Evolutionary conservation across 2,797 vertebrate species (phyloP).

Genomic region (Brachyrhaphis roseni): DNA sequence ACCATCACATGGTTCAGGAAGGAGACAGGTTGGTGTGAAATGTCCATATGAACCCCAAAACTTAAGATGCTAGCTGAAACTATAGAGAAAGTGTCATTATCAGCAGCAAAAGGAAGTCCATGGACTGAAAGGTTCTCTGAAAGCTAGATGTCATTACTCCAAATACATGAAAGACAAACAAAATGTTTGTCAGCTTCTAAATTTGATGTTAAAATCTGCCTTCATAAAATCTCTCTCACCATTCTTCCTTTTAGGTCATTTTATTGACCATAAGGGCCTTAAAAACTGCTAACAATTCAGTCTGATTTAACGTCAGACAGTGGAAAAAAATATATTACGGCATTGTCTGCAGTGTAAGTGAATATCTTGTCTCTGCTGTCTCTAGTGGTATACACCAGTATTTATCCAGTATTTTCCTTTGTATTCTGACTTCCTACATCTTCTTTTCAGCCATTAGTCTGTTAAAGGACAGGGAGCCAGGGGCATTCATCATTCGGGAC

Average conservation of each 20-base stretch:
- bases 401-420: not conserved
- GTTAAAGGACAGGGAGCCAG: conserved; percentile 93
- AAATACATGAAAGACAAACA: not conserved
- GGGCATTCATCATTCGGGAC: conserved; percentile 95
- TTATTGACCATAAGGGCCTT: not conserved
- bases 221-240: not conserved
- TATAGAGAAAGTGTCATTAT: not conserved
- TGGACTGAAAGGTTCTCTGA: not conserved
- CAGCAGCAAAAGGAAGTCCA: not conserved
- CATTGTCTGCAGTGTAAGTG: not conserved
- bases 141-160: not conserved
- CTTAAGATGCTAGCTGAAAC: not conserved
- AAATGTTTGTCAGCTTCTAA: not conserved
- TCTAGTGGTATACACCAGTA: not conserved
- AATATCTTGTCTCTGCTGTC: not conserved
- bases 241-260: not conserved
- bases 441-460: conserved; percentile 87
- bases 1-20: not conserved
- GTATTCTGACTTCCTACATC: not conserved
- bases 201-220: not conserved
- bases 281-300: not conserved
- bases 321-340: not conserved
- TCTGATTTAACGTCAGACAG: not conserved
- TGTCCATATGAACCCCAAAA: not conserved
- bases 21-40: not conserved